Base-by-base conservation (phyloP, 2,888 invertebrate genomes). In the Agrenia bidenticulata region DNA sequence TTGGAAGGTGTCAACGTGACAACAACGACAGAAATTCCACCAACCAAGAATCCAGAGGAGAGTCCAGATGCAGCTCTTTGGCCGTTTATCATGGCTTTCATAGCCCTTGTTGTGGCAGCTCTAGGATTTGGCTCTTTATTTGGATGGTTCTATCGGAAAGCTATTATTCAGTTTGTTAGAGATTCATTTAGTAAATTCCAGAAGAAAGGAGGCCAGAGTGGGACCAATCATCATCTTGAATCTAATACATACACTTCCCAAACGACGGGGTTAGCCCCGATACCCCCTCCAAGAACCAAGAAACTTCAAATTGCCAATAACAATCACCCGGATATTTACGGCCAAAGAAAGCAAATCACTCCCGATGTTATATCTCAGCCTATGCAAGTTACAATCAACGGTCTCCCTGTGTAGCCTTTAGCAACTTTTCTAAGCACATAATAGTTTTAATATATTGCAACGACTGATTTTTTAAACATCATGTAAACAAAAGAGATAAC, bases 341-440 rank as follows among this genome's bases (percentile, higher is more conserved):
- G 69, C n/a, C 68, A 68, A 51, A 66, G 67, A 57, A 60, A 69
- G 49, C 72, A 73, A 32, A 67, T 74, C 19, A 75, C 74, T 2
- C 76, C 76, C 0, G 76, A 76, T 63, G 69, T 76, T 45, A 76
- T 76, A 60, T 75, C 74, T 24, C 70, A 77, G 45, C 78, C 78
- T 7, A 76, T 77, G 65, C 72, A 77, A 53, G 78, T 78, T 32
- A 77, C 78, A 9, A 78, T 78, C 23, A 78, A 78, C 64, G 78
- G 78, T 15, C 71, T 78, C 45, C 73, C 77, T 39, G 77, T 78
- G n/a, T 72, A 67, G 61, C 55, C 49, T 23, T 11, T 7, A 32
- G 32, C 11, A 32, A 4, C 32, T 4, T 45, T 4, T 45, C n/a
- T 45, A n/a, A 45, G 15, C 15, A 45, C 45, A 45, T 45, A 4